Evolutionary conservation across 2,797 vertebrate species (phyloP).

Genomic region (Hemibagrus guttatus): DNA sequence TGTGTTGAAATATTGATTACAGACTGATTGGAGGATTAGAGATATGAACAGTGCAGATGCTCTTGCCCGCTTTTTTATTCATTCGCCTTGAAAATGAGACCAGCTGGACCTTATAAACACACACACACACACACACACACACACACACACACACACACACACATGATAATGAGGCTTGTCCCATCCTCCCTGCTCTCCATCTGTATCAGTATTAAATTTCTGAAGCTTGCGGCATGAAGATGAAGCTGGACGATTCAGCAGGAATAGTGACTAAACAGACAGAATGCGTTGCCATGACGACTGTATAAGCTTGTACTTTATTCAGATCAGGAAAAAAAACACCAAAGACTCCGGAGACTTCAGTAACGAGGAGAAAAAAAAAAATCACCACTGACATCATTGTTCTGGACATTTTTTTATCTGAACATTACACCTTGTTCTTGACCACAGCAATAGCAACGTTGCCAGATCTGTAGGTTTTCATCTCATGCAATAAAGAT

Average conservation of each 20-base stretch:
- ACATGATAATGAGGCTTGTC: not conserved
- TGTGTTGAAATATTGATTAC: conserved; percentile 37
- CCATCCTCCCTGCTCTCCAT: not conserved
- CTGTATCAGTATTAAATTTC: not conserved
- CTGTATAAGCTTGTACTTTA: not conserved
- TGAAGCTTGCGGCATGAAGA: not conserved
- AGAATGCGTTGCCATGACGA: not conserved
- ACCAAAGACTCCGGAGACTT: too few relatives aligned
- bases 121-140: conserved; percentile 1
- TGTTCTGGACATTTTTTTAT: too few relatives aligned
- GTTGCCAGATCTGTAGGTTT: not conserved
- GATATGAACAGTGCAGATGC: conserved; percentile 45
- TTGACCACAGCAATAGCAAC: too few relatives aligned
- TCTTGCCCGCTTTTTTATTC: conserved; percentile 5
- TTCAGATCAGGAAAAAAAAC: too few relatives aligned
- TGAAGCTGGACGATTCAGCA: not conserved
- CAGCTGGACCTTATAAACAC: conserved; percentile 8
- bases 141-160: not conserved
- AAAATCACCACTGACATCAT: too few relatives aligned
- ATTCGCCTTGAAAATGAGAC: conserved; percentile 8
- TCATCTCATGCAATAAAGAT: too few relatives aligned
- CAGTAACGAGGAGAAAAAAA: too few relatives aligned
- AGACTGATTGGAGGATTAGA: conserved; percentile 17
- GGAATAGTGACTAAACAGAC: not conserved
- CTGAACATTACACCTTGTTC: too few relatives aligned